Evolutionary conservation across 2,113 vertebrate species (phyloP).

Genomic region (Sinocyclocheilus anophthalmus): DNA sequence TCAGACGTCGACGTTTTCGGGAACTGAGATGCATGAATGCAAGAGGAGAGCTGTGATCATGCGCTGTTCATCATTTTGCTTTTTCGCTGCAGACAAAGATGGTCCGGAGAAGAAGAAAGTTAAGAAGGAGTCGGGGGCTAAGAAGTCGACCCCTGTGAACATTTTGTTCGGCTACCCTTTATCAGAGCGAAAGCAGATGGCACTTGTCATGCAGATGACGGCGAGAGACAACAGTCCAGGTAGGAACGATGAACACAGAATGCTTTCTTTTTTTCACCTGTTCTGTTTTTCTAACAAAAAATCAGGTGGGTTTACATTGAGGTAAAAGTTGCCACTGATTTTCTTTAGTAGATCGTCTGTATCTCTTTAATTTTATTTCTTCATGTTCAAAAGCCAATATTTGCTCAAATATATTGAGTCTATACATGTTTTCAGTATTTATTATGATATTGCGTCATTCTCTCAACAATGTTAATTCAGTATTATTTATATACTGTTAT

Average conservation of each 20-base stretch:
- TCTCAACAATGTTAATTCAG: neutral
- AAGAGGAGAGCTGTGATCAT: neutral
- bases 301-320: neutral
- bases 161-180: conserved; percentile 97
- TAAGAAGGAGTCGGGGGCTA: conserved; percentile 91
- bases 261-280: neutral
- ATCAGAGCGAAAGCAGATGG: conserved; percentile 98
- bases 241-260: conserved; percentile 49
- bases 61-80: neutral
- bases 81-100: conserved; percentile 89
- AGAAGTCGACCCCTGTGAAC: conserved; percentile 91
- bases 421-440: neutral
- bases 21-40: neutral
- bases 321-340: neutral
- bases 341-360: neutral
- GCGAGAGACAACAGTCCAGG: conserved; percentile 98
- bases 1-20: neutral
- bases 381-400: neutral
- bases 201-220: conserved; percentile 99
- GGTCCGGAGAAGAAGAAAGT: conserved; percentile 96
- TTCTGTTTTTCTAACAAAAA: neutral
- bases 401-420: neutral
- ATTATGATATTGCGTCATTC: neutral
- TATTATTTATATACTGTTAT: neutral
- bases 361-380: neutral